Percentiles rank a stretch among this genome's conserved stretches.
These are phyloP conservation scores for Tanypteryx hageni DNA, from an alignment of 2,888 invertebrate genomes.

Conservation along the genomic window DNA sequence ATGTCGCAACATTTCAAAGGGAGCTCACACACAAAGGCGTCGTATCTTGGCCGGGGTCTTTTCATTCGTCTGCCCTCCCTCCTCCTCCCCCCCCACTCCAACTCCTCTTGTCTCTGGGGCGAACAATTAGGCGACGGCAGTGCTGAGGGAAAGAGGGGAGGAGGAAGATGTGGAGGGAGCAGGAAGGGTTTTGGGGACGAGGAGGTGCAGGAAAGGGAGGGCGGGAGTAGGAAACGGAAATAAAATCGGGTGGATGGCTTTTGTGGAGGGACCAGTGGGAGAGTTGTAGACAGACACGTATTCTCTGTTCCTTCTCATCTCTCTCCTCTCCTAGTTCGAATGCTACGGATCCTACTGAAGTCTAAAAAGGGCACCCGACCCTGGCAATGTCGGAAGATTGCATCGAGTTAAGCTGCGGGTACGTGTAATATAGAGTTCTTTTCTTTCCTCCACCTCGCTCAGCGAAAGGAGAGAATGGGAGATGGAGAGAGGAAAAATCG, in stretches of 20 bases:
- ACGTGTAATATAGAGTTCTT: background rate
- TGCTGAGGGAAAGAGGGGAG: background rate
- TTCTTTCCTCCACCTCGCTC: background rate
- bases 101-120: background rate
- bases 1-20: slow-evolving; percentile 35
- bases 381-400: background rate
- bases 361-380: background rate
- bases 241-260: slow-evolving; percentile 7
- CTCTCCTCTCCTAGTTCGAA: background rate
- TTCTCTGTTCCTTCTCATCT: background rate
- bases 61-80: background rate
- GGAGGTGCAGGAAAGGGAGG: background rate
- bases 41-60: background rate
- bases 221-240: background rate
- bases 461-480: too few relatives aligned
- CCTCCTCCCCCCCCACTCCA: too few relatives aligned
- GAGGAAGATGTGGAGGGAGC: too few relatives aligned
- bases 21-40: background rate
- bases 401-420: background rate
- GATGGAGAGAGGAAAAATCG: background rate
- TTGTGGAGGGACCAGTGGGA: background rate
- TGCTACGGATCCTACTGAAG: too few relatives aligned
- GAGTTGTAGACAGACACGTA: background rate
- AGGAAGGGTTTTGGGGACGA: too few relatives aligned
- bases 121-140: slow-evolving; percentile 10